Percentiles rank a stretch among this genome's conserved stretches.
Evolutionary conservation across 2,888 invertebrate species (phyloP).

Genomic region (Aplocera efformata): DNA sequence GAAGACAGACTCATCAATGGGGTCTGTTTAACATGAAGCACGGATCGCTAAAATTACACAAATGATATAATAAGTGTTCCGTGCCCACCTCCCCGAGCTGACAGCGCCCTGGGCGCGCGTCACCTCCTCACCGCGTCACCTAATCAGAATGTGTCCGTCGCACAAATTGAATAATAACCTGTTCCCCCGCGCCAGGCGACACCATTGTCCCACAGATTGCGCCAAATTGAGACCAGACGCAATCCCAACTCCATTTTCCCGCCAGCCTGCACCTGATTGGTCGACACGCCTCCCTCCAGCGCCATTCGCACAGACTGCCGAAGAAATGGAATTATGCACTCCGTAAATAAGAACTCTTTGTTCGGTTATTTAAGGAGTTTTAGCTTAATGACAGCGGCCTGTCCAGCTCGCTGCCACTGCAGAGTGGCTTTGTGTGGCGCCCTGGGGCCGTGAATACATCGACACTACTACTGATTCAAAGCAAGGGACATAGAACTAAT

Average conservation of each 20-base stretch:
- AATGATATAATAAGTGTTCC: no score
- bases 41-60: no score
- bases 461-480: no score
- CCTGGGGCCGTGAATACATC: not conserved
- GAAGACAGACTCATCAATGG: no score
- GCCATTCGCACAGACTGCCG: slow-evolving; percentile 26
- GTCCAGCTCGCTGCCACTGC: slow-evolving; percentile 14
- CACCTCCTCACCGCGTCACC: slow-evolving; percentile 63
- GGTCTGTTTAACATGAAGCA: no score
- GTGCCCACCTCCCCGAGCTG: slow-evolving; percentile 20
- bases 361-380: slow-evolving; percentile 53
- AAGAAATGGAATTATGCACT: slow-evolving; percentile 75
- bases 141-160: slow-evolving; percentile 71
- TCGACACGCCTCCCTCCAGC: slow-evolving; percentile 56
- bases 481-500: not conserved
- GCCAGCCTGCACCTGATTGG: slow-evolving; percentile 73
- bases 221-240: slow-evolving; percentile 72
- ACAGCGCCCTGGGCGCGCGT: slow-evolving; percentile 43
- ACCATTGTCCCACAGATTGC: slow-evolving; percentile 74
- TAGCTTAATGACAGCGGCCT: slow-evolving; percentile 37
- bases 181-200: slow-evolving; percentile 53
- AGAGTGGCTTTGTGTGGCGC: slow-evolving; percentile 14
- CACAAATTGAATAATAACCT: slow-evolving; percentile 75
- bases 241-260: slow-evolving; percentile 67
- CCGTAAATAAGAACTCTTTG: slow-evolving; percentile 67